A percentile compares a stretch with the other conserved stretches of the same genome.
phyloP scores from a whole-genome alignment of 2,113 vertebrate species.

The Neofelis nebulosa region DNA sequence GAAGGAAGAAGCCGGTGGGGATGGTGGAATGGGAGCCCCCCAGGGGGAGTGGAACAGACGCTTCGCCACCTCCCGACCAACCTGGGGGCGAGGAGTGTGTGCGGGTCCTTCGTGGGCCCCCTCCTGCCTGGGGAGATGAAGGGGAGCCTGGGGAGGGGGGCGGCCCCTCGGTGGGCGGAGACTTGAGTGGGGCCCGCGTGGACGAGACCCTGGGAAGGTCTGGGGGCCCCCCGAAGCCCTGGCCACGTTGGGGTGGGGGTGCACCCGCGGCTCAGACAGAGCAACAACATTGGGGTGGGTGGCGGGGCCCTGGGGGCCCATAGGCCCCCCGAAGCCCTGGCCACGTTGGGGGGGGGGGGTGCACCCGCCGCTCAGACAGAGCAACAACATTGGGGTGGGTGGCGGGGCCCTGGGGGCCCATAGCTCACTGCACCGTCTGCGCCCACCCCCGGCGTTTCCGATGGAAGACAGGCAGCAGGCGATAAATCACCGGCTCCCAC shows the following conservation, averaged over 20 bases:
- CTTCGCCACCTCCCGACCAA: not conserved
- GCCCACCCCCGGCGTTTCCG: conserved; percentile 74
- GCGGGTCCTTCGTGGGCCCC: not conserved
- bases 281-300: too few species aligned
- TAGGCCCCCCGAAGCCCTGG: not conserved
- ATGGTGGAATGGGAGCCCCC: not conserved
- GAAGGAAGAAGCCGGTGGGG: not conserved
- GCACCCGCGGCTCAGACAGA: too few species aligned
- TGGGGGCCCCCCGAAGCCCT: conserved; percentile 4
- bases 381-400: conserved; percentile 79
- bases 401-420: conserved; percentile 70
- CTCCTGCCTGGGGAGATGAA: not conserved
- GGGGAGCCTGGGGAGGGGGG: not conserved
- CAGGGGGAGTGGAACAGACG: not conserved
- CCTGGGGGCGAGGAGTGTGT: not conserved
- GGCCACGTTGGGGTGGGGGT: too few species aligned
- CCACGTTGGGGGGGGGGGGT: not conserved
- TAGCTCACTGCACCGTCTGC: conserved; percentile 73
- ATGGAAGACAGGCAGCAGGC: conserved; percentile 71
- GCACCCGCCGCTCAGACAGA: conserved; percentile 66
- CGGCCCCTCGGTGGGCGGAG: not conserved
- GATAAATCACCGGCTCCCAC: conserved; percentile 72
- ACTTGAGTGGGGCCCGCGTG: not conserved
- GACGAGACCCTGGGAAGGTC: conserved; percentile 32
- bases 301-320: too few species aligned